phyloP scores from a whole-genome alignment of 1,140 invertebrate genomes.

The Neoseiulus cucumeris region DNA sequence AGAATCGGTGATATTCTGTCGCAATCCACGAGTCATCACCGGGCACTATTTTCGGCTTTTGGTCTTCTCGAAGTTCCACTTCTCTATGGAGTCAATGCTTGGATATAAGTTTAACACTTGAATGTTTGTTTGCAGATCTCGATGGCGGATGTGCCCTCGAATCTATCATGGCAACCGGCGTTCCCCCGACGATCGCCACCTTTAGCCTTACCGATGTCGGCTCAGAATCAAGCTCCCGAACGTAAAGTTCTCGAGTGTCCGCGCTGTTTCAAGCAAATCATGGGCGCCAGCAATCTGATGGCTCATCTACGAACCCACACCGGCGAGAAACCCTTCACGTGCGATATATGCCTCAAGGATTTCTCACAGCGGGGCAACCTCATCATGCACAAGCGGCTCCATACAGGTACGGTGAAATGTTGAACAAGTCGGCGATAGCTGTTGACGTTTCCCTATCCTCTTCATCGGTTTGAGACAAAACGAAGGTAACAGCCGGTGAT shows the following conservation, averaged over 20 bases:
- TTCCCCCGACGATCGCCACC: slow-evolving; percentile 5
- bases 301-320: slow-evolving; percentile 49
- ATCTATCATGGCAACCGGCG: slow-evolving; percentile 1
- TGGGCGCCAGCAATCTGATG: slow-evolving; percentile 40
- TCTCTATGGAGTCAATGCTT: too few species aligned
- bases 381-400: slow-evolving; percentile 54
- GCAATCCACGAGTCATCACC: too few species aligned
- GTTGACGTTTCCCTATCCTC: background rate
- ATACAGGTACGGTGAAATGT: slow-evolving; percentile 37
- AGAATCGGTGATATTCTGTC: too few species aligned
- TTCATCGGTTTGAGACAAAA: background rate
- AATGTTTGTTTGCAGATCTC: too few species aligned
- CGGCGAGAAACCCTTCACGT: slow-evolving; percentile 40
- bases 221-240: slow-evolving; percentile 28
- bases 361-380: slow-evolving; percentile 48
- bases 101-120: too few species aligned
- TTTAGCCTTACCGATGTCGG: background rate
- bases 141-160: background rate
- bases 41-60: too few species aligned
- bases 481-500: background rate
- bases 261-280: slow-evolving; percentile 46
- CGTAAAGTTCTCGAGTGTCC: slow-evolving; percentile 42
- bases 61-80: too few species aligned
- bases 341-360: slow-evolving; percentile 42
- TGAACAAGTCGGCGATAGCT: background rate